Conservation (phyloP, 2,888 invertebrate genomes). For the Chrysotoxum bicinctum region DNA sequence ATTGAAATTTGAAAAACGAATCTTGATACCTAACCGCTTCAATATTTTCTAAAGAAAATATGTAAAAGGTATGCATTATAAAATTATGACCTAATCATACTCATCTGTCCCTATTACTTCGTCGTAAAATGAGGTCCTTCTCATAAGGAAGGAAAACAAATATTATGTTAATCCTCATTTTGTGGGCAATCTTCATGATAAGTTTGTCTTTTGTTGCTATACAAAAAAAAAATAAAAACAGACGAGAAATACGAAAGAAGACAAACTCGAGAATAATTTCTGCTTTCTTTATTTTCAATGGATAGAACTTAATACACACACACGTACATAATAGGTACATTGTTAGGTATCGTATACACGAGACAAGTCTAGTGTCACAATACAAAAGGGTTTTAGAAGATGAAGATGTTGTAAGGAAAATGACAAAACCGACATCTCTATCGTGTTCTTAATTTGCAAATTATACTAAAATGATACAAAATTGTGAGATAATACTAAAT, state of each 20-base stretch:
- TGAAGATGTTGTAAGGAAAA: conserved; percentile 61
- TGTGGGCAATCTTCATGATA: conserved; percentile 37
- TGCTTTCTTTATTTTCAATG: conserved; percentile 28
- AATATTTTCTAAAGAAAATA: not conserved
- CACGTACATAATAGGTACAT: not conserved
- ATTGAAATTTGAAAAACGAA: conserved; percentile 5
- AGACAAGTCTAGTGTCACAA: not conserved
- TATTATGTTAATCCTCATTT: conserved; percentile 32
- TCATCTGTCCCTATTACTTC: conserved; percentile 23
- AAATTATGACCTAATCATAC: conserved; percentile 44
- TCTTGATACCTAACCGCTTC: not conserved
- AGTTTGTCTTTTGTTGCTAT: conserved; percentile 41
- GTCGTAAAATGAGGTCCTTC: conserved; percentile 53
- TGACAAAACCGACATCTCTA: conserved; percentile 33
- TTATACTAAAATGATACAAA: conserved; percentile 38
- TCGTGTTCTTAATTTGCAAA: conserved; percentile 39
- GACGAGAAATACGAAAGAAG: not conserved
- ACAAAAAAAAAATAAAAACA: not conserved
- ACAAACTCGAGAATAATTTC: conserved; percentile 14
- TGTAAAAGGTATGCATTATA: conserved; percentile 27
- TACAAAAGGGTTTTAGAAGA: conserved; percentile 14
- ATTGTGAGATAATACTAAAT: conserved; percentile 18
- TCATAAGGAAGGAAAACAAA: conserved; percentile 34
- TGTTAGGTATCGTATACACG: not conserved
- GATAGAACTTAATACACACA: not conserved